Base-by-base conservation (phyloP, 1,140 invertebrate species). In the Telenomus remus region DNA sequence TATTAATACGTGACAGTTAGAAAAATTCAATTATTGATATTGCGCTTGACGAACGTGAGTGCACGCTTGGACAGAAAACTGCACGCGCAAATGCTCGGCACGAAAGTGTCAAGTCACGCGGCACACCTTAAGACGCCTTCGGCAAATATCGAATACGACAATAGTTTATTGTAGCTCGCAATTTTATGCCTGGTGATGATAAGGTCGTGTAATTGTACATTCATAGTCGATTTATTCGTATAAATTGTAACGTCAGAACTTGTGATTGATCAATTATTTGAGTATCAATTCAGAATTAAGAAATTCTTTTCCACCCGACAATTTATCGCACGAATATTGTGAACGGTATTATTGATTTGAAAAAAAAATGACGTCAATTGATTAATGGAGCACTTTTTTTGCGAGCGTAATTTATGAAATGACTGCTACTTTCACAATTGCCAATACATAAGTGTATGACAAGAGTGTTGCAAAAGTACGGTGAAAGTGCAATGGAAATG, bases 31-130 rank as follows among this genome's bases (percentile, higher is more conserved):
- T 74, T 74, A 74, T 60, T 55, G 71, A 54, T 59, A 66, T 50
- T 73, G 61, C 64, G 65, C 60, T 65, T 70, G 65, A 65, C 55
- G 65, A 76, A 70, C 49, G 72, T 15, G 53, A 66, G 42, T 63
- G n/a, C 44, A 44, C 37, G 49, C 15, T 49, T 27, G 8, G 27
- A 49, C 48, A 49, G 11, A 35, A 55, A 12, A 14, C 39, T 35
- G 51, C n/a, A 50, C 12, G 56, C 35, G 65, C 49, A 57, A 50
- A 46, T 5, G 54, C 33, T 57, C 69, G 34, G 65, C 60, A 70
- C 13, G 60, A 76, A 70, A 76, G 54, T 69, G 73, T 50, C 65
- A 60, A 76, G 73, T 76, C 72, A 76, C 60, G 59, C 65, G 72
- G 65, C 72, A 54, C 72, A 64, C 72, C 72, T 76, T 65, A 53